These are phyloP conservation scores for Drosophila nr. perissopoda DNA, from an alignment of 2,888 invertebrate species.

Conservation along the genomic window DNA sequence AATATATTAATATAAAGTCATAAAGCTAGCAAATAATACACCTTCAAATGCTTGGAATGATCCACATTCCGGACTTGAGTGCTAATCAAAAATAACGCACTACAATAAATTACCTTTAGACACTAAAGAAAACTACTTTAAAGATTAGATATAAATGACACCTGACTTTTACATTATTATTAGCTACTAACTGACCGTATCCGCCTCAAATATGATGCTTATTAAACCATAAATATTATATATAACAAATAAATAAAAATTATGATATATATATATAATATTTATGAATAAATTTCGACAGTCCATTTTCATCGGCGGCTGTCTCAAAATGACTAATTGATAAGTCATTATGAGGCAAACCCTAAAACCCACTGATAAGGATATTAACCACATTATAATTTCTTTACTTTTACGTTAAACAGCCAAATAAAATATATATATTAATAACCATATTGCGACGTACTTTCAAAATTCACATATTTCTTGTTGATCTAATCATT, in stretches of 20 bases:
- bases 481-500: conserved; percentile 43
- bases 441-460: conserved; percentile 46
- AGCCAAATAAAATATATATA: conserved; percentile 6
- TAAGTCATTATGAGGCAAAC: conserved; percentile 45
- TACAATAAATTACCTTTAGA: not conserved
- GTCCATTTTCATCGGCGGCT: not conserved
- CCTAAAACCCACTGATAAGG: conserved; percentile 35
- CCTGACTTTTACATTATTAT: not conserved
- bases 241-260: not conserved
- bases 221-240: conserved; percentile 2
- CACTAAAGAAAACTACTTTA: conserved; percentile 29
- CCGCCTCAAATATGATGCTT: not conserved
- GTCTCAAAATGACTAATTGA: not conserved
- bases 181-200: not conserved
- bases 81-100: not conserved
- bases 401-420: conserved; percentile 40
- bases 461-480: conserved; percentile 4
- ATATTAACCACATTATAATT: conserved; percentile 26
- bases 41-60: not conserved
- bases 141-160: conserved; percentile 27
- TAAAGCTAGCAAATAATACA: not conserved
- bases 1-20: not conserved
- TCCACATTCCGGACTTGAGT: not conserved
- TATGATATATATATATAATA: conserved; percentile 1
- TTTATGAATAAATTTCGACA: conserved; percentile 18